These are phyloP conservation scores for Phoxinus dragarum DNA, from an alignment of 2,797 vertebrate species.

Conservation along the genomic window DNA sequence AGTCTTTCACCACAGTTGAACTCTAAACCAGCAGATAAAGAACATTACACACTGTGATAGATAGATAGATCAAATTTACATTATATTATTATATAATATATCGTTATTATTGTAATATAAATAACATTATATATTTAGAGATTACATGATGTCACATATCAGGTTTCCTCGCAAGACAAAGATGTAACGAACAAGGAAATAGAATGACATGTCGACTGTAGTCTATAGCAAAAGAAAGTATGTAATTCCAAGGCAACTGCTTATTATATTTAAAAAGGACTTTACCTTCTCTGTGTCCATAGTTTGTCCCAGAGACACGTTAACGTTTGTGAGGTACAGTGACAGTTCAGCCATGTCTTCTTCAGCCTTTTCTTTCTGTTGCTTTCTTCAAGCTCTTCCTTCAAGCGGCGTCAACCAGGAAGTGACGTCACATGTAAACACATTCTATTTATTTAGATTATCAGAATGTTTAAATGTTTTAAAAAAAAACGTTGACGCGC, in stretches of 20 bases:
- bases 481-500: not conserved
- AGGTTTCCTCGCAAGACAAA: not conserved
- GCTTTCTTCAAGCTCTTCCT: slow-evolving; percentile 30
- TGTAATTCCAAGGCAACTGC: not conserved
- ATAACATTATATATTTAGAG: not conserved
- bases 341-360: slow-evolving; percentile 73
- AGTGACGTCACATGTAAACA: slow-evolving; percentile 39
- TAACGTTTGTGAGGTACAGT: slow-evolving; percentile 73
- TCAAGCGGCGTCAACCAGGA: slow-evolving; percentile 11
- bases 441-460: not conserved
- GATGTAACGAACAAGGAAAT: slow-evolving; percentile 27
- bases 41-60: not conserved
- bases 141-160: not conserved
- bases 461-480: no score
- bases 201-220: not conserved
- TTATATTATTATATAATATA: not conserved
- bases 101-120: not conserved
- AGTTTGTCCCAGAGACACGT: slow-evolving; percentile 71
- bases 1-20: slow-evolving; percentile 75
- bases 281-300: slow-evolving; percentile 80
- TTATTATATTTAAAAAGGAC: not conserved
- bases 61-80: not conserved
- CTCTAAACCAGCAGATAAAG: slow-evolving; percentile 59
- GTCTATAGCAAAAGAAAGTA: not conserved
- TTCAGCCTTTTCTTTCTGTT: slow-evolving; percentile 15